phyloP scores from a whole-genome alignment of 2,888 invertebrate genomes.

The Lasioglossum pauxillum region DNA sequence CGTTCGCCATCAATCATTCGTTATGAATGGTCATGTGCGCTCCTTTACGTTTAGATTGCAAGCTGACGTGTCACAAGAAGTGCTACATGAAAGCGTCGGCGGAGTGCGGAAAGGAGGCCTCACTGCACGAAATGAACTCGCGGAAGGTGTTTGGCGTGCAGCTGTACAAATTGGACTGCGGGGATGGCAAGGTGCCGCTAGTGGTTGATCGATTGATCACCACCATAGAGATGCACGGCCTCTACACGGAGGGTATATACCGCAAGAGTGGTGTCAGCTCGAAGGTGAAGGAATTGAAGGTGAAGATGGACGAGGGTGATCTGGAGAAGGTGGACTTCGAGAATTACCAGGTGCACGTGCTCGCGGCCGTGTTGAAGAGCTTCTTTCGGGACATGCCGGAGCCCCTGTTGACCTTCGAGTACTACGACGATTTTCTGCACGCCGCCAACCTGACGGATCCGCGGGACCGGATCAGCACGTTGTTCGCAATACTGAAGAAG shows the following conservation, averaged over 20 bases:
- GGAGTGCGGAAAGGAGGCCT: constrained; percentile 86
- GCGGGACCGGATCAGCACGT: constrained; percentile 92
- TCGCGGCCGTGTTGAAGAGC: constrained; percentile 94
- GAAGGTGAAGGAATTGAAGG: constrained; percentile 91
- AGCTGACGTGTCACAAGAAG: constrained; percentile 97
- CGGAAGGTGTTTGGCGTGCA: constrained; percentile 93
- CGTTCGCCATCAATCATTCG: constrained; percentile 5
- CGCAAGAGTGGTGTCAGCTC: constrained; percentile 95
- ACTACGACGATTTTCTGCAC: constrained; percentile 97
- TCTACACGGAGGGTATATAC: constrained; percentile 97
- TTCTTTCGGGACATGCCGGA: constrained; percentile 97
- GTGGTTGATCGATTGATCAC: constrained; percentile 95
- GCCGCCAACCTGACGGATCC: constrained; percentile 94
- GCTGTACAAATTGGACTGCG: constrained; percentile 89
- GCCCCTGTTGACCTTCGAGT: constrained; percentile 95
- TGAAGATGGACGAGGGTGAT: constrained; percentile 90
- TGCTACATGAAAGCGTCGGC: constrained; percentile 91
- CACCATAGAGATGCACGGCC: constrained; percentile 95
- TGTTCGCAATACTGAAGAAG: constrained; percentile 94
- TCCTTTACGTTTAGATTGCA: constrained; percentile 88
- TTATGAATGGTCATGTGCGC: constrained; percentile 27
- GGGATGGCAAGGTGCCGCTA: constrained; percentile 93
- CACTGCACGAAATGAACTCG: constrained; percentile 84
- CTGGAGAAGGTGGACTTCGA: constrained; percentile 90
- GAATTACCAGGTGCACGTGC: constrained; percentile 94